Conservation (phyloP, 92 coral and sea anemone genomes). For the Phenganax subtilis region DNA sequence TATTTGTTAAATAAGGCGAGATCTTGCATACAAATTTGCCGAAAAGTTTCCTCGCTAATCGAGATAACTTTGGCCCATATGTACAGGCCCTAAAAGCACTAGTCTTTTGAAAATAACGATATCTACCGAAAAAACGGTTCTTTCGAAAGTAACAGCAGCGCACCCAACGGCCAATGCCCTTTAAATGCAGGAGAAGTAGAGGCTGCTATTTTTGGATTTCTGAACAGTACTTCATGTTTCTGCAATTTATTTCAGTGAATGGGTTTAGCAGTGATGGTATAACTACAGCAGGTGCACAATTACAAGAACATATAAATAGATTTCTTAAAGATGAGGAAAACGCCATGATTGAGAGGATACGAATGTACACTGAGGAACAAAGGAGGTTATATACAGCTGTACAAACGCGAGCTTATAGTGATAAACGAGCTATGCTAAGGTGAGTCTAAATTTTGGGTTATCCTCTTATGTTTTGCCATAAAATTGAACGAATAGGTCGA, state of each 20-base stretch:
- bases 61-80: too few relatives aligned
- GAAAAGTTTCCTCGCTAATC: too few relatives aligned
- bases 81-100: too few relatives aligned
- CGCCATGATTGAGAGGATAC: constrained; percentile 81
- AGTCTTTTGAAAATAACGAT: too few relatives aligned
- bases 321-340: constrained; percentile 71
- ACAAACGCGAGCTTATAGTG: constrained; percentile 65
- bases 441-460: constrained; percentile 4
- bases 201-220: too few relatives aligned
- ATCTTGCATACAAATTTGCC: too few relatives aligned
- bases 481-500: too few relatives aligned
- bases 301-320: constrained; percentile 79
- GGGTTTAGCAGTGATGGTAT: constrained; percentile 63
- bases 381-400: constrained; percentile 55
- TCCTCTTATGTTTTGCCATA: neutral
- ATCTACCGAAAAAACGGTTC: too few relatives aligned
- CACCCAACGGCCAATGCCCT: too few relatives aligned
- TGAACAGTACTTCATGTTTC: neutral
- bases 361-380: constrained; percentile 59
- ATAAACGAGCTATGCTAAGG: constrained; percentile 78
- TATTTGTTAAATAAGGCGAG: too few relatives aligned
- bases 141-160: too few relatives aligned
- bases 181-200: too few relatives aligned
- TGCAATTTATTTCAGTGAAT: neutral
- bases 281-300: constrained; percentile 57